phyloP scores from a whole-genome alignment of 2,113 vertebrate genomes.

The Vulpes ferrilata region DNA sequence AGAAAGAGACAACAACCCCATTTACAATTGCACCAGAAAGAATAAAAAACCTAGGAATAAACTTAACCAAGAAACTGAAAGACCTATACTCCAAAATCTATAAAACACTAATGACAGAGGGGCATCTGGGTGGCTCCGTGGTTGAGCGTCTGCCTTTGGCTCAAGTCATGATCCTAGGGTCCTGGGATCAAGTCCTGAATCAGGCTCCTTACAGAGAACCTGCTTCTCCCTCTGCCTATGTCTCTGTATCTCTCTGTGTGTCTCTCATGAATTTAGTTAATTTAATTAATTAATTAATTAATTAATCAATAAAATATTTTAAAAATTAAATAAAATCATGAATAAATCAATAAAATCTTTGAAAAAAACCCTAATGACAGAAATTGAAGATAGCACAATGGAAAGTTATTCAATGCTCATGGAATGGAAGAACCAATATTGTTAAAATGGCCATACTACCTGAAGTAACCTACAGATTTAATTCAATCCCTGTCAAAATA shows the following conservation, averaged over 20 bases:
- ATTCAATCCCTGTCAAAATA: not conserved
- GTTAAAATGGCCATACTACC: not conserved
- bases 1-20: not conserved
- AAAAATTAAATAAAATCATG: too few relatives aligned
- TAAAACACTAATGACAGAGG: not conserved
- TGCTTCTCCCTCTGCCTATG: too few relatives aligned
- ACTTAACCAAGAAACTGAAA: not conserved
- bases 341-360: not conserved
- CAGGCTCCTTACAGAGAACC: too few relatives aligned
- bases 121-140: too few relatives aligned
- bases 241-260: too few relatives aligned
- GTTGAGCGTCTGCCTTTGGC: too few relatives aligned
- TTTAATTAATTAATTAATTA: too few relatives aligned
- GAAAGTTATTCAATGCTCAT: not conserved
- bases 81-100: not conserved
- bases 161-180: too few relatives aligned
- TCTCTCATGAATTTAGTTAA: too few relatives aligned
- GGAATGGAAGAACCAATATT: not conserved
- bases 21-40: not conserved
- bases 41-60: not conserved
- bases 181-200: too few relatives aligned
- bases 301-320: too few relatives aligned
- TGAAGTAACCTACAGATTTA: not conserved
- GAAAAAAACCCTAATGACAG: not conserved
- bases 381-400: not conserved